phyloP scores from a whole-genome alignment of 2,888 invertebrate genomes.

The Watsonalla binaria region DNA sequence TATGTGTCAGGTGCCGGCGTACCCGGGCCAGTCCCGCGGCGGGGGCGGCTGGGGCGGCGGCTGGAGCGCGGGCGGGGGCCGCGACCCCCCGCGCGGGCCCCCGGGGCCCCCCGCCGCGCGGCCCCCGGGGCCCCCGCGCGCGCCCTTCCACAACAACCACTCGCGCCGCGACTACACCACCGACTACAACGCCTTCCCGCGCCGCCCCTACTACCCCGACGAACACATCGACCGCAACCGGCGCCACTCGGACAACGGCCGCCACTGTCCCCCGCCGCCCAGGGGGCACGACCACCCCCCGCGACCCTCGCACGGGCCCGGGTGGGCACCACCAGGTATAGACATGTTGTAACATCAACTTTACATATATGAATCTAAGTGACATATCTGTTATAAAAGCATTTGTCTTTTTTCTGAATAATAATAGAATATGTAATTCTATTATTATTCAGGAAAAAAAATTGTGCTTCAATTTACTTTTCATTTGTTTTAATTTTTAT shows the following conservation, averaged over 20 bases:
- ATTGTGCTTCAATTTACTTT: too few species aligned
- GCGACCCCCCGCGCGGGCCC: slow-evolving; percentile 25
- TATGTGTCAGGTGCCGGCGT: slow-evolving; percentile 72
- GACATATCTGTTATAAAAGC: too few species aligned
- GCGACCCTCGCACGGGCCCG: slow-evolving; percentile 5
- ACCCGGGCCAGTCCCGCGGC: slow-evolving; percentile 79
- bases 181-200: slow-evolving; percentile 6
- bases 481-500: too few species aligned
- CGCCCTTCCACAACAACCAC: slow-evolving; percentile 11
- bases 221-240: slow-evolving; percentile 19
- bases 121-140: not conserved
- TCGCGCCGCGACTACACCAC: slow-evolving; percentile 9
- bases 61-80: slow-evolving; percentile 25
- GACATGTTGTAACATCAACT: too few species aligned
- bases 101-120: slow-evolving; percentile 25
- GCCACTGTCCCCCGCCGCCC: slow-evolving; percentile 16
- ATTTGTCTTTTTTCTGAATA: too few species aligned
- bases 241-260: slow-evolving; percentile 14
- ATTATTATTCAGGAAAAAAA: too few species aligned
- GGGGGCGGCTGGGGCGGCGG: slow-evolving; percentile 70
- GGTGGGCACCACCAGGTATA: slow-evolving; percentile 2
- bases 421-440: too few species aligned
- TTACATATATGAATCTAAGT: too few species aligned
- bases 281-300: slow-evolving; percentile 19
- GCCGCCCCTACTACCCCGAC: slow-evolving; percentile 25